Conservation (phyloP, 2,797 vertebrate genomes). For the Peromyscus aztecus region DNA sequence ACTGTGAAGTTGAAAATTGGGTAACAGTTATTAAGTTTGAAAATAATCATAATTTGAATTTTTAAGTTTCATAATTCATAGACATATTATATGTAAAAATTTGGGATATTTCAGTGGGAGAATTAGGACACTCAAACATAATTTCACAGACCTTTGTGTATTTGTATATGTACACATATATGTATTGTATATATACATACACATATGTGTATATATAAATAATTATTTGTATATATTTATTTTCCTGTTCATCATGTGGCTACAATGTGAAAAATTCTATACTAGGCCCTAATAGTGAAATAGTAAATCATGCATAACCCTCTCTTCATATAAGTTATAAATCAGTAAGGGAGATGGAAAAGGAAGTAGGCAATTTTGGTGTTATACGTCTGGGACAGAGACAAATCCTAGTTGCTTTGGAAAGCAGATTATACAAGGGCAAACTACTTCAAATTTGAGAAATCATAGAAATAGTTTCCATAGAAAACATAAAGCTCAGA, state of each 20-base stretch:
- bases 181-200: neutral
- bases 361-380: neutral
- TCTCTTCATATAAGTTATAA: neutral
- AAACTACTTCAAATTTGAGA: neutral
- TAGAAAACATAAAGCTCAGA: slow-evolving; percentile 27
- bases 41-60: slow-evolving; percentile 1
- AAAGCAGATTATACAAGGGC: neutral
- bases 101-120: neutral
- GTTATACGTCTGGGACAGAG: neutral
- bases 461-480: neutral
- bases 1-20: neutral
- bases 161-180: neutral
- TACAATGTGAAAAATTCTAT: neutral
- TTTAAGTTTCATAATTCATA: neutral
- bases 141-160: neutral
- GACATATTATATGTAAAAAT: neutral
- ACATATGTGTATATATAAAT: neutral
- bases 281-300: neutral
- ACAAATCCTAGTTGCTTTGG: neutral
- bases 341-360: neutral
- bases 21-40: slow-evolving; percentile 18
- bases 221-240: slow-evolving; percentile 26
- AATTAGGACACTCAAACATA: neutral
- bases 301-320: neutral
- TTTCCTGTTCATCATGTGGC: neutral